Evolutionary conservation across 2,797 vertebrate genomes (phyloP), one percentile per base, ranked within the genome.

Genomic region (Fratercula arctica): DNA sequence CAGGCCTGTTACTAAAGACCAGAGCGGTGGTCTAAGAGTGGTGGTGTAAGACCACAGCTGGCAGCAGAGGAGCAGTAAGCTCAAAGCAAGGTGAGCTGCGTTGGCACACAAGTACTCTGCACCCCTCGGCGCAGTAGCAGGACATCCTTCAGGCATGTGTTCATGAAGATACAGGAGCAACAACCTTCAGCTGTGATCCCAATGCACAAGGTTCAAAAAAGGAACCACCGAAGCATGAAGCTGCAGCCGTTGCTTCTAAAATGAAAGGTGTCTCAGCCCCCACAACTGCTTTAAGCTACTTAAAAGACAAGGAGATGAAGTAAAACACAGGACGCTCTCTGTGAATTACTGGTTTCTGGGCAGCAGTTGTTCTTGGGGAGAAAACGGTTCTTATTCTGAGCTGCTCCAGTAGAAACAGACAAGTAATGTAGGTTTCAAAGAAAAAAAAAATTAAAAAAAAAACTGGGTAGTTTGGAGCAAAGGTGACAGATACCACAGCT

Each of bases 1-100:
- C 33, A 57, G 56, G 33, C 46, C 37, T 26, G 26, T 13, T 64
- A 26, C 0, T 48, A 31, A n/a, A 78, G 56, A n/a, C 37, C 56
- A 45, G 17, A 0, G 0, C 1, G 4, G 51, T 35, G 35, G 35
- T 35, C 7, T 35, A 35, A 45, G 16, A 0, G 0, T 1, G 4
- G 51, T 3, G 3, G 15, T 45, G 10, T 7, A 18, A 53, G 46
- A 51, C 9, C 50, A 24, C 13, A 37, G 14, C 53, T 41, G 41
- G 45, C 60, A 66, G 60, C 43, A 10, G 35, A 70, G 29, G 14
- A 82, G 16, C 50, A 59, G 64, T 5, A 24, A 83, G 61, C 25
- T 43, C 37, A 43, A 46, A 69, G 60, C 16, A 73, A 73, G 66
- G 61, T 39, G 18, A 14, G 10, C 33, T 39, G 31, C 6, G 3